phyloP scores from a whole-genome alignment of 2,888 invertebrate species.

The Drosophila quinaria region DNA sequence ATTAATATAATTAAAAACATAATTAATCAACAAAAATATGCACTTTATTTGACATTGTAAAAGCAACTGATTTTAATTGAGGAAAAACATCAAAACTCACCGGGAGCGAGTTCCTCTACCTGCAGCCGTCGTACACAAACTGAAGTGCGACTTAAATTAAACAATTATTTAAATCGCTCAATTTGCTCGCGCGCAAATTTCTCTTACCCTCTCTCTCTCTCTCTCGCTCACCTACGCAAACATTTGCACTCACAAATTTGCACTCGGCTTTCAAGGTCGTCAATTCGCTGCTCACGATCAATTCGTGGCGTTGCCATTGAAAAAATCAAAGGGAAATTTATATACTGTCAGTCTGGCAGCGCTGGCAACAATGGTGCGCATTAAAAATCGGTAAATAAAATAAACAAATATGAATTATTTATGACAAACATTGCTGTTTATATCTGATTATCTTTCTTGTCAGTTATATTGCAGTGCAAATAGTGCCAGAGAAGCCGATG shows the following conservation, averaged over 20 bases:
- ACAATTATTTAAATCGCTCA: constrained; percentile 45
- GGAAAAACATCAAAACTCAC: background rate
- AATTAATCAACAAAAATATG: constrained; percentile 4
- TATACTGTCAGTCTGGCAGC: constrained; percentile 41
- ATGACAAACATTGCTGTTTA: constrained; percentile 1
- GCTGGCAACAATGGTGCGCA: constrained; percentile 87
- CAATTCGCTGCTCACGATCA: constrained; percentile 31
- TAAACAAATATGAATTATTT: constrained; percentile 1
- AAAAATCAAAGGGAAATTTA: background rate
- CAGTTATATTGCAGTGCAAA: constrained; percentile 90
- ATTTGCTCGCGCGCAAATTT: constrained; percentile 33
- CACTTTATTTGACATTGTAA: constrained; percentile 9
- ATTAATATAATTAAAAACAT: background rate
- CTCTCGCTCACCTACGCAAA: background rate
- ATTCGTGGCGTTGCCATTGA: background rate
- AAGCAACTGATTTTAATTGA: constrained; percentile 1
- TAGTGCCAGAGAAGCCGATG: constrained; percentile 85
- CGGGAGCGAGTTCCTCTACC: constrained; percentile 3
- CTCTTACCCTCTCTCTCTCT: background rate
- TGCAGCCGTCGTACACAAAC: constrained; percentile 7
- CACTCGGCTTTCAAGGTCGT: constrained; percentile 35
- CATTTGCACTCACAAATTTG: constrained; percentile 4
- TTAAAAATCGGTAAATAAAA: constrained; percentile 88
- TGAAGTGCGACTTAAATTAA: constrained; percentile 27
- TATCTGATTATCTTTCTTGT: background rate